phyloP scores from a whole-genome alignment of 2,888 invertebrate species.

The Gerris lacustris region DNA sequence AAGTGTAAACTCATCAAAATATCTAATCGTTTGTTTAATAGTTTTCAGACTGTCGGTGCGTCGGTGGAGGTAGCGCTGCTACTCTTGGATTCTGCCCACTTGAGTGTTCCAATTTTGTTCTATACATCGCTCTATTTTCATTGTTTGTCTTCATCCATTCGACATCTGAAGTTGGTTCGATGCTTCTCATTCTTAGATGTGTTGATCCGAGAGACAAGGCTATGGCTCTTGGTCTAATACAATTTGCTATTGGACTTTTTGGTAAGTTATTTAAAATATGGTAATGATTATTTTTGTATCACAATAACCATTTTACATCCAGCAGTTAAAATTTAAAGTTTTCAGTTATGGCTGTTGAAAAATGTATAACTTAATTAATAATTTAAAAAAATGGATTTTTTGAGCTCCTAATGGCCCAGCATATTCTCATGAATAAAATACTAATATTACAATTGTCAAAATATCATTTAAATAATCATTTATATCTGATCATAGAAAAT shows the following conservation, averaged over 20 bases:
- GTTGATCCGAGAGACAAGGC: constrained; percentile 86
- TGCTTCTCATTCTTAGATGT: constrained; percentile 77
- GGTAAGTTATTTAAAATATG: constrained; percentile 39
- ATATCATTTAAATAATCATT: too few relatives aligned
- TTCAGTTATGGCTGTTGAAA: too few relatives aligned
- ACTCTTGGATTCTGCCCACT: constrained; percentile 68
- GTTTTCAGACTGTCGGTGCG: constrained; percentile 43
- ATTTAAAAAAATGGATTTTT: too few relatives aligned
- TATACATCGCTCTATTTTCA: constrained; percentile 72
- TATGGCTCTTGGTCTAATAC: constrained; percentile 86
- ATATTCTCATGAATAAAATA: too few relatives aligned
- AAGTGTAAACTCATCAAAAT: too few relatives aligned
- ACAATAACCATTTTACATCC: too few relatives aligned
- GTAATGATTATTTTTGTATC: too few relatives aligned
- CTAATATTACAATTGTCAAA: too few relatives aligned
- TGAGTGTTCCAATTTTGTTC: constrained; percentile 63
- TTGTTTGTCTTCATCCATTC: constrained; percentile 83
- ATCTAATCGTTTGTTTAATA: constrained; percentile 27
- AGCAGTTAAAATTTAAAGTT: too few relatives aligned
- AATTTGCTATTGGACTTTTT: constrained; percentile 84
- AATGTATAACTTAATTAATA: too few relatives aligned
- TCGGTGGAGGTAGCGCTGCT: constrained; percentile 39
- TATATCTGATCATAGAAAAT: too few relatives aligned
- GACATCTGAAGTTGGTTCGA: constrained; percentile 83
- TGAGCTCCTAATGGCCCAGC: too few relatives aligned